phyloP scores from a whole-genome alignment of 1,140 invertebrate genomes.

The Drosophila nannoptera region DNA sequence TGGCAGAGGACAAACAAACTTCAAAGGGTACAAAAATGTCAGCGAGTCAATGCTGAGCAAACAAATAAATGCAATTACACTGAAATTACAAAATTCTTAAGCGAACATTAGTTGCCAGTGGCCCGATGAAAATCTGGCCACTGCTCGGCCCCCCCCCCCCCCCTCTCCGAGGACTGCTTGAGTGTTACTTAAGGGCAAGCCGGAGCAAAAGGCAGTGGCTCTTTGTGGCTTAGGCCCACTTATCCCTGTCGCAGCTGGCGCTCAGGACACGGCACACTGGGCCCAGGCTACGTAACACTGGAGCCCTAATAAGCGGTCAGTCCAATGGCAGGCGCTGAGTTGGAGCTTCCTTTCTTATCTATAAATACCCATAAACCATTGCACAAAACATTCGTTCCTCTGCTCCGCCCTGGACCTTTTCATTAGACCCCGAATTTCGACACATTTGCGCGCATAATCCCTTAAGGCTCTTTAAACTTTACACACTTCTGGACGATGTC shows the following conservation, averaged over 20 bases:
- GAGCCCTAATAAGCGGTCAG: slow-evolving; percentile 66
- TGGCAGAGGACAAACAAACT: slow-evolving; percentile 45
- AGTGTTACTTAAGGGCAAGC: slow-evolving; percentile 17
- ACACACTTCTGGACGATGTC: slow-evolving; percentile 67
- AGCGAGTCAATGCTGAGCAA: slow-evolving; percentile 69
- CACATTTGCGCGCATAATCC: slow-evolving; percentile 77
- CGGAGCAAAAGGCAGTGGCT: slow-evolving; percentile 19
- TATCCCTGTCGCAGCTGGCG: slow-evolving; percentile 67
- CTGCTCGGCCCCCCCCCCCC: no score
- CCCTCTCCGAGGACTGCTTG: not conserved
- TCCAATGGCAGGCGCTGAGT: slow-evolving; percentile 48
- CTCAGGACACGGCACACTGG: slow-evolving; percentile 31
- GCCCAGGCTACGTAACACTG: slow-evolving; percentile 12
- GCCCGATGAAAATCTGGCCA: not conserved
- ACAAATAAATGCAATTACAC: slow-evolving; percentile 74
- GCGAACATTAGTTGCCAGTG: slow-evolving; percentile 54
- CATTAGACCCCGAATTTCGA: slow-evolving; percentile 71
- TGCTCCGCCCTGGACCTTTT: slow-evolving; percentile 35
- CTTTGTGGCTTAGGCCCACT: slow-evolving; percentile 62
- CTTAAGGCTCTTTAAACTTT: slow-evolving; percentile 79
- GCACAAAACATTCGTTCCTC: slow-evolving; percentile 53
- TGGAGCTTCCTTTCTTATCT: slow-evolving; percentile 62
- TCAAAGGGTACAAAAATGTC: slow-evolving; percentile 50
- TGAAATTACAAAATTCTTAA: slow-evolving; percentile 69
- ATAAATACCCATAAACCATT: slow-evolving; percentile 73